phyloP scores from a whole-genome alignment of 2,888 invertebrate genomes.

The Melipona bicolor region DNA sequence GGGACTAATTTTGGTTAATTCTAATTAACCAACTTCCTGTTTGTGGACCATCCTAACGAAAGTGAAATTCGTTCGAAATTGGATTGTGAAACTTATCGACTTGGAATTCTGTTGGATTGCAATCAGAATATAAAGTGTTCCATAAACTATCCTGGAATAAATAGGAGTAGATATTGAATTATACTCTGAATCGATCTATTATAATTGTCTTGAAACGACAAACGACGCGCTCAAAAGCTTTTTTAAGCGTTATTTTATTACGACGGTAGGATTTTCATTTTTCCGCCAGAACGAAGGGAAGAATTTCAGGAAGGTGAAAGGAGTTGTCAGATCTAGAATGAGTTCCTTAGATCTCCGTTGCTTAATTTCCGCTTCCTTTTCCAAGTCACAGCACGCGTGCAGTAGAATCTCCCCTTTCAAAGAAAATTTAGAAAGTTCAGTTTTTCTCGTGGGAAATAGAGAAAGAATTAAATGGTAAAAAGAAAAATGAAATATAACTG shows the following conservation, averaged over 20 bases:
- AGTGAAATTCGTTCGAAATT: not conserved
- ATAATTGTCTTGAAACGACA: not conserved
- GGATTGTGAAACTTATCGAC: not conserved
- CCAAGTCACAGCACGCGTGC: not conserved
- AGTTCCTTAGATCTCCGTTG: constrained; percentile 5
- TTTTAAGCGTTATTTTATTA: too few species aligned
- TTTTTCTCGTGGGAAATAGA: not conserved
- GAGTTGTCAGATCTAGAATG: constrained; percentile 9
- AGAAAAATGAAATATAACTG: too few species aligned
- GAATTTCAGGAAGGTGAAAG: constrained; percentile 26
- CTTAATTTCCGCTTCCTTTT: constrained; percentile 35
- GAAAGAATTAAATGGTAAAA: too few species aligned
- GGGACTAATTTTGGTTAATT: not conserved
- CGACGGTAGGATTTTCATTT: not conserved
- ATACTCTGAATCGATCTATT: not conserved
- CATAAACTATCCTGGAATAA: not conserved
- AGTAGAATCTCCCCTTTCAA: not conserved
- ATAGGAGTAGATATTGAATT: not conserved
- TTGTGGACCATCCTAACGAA: not conserved
- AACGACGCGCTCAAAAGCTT: not conserved
- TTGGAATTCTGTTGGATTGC: not conserved
- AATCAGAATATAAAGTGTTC: not conserved
- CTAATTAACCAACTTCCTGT: not conserved
- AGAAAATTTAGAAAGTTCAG: not conserved
- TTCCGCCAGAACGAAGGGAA: not conserved